Percentiles rank a stretch among this genome's conserved stretches.
Conservation (phyloP, 2,888 invertebrate species). For the Petrolisthes manimaculis region DNA sequence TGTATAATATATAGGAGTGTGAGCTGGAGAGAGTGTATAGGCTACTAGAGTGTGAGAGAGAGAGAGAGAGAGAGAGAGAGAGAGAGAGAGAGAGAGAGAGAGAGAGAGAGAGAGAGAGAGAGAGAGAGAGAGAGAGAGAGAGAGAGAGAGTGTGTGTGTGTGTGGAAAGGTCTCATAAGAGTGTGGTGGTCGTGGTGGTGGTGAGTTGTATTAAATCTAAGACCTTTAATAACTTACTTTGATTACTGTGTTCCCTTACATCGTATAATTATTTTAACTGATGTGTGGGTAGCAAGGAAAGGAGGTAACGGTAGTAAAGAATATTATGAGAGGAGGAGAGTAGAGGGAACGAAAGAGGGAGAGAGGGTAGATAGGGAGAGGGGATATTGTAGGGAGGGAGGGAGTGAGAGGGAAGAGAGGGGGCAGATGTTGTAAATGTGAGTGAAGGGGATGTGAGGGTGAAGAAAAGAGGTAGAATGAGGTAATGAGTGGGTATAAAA, state of each 20-base stretch:
- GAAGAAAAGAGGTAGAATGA: neutral
- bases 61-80: neutral
- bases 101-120: neutral
- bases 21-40: no score
- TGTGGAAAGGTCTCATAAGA: no score
- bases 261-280: no score
- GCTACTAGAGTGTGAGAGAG: no score
- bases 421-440: neutral
- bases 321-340: neutral
- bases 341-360: neutral
- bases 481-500: neutral
- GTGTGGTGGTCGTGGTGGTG: no score
- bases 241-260: no score
- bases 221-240: no score
- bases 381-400: neutral
- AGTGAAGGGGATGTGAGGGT: neutral
- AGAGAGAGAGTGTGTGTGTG: no score
- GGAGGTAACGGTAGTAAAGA: neutral
- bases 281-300: neutral
- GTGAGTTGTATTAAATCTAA: no score
- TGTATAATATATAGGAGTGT: no score
- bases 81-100: neutral
- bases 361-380: neutral
- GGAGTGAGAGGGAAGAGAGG: neutral
- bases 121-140: neutral